Evolutionary conservation across 2,113 vertebrate species (phyloP), one percentile per base, ranked within the genome.

Genomic region (Rhabdomys dilectus): DNA sequence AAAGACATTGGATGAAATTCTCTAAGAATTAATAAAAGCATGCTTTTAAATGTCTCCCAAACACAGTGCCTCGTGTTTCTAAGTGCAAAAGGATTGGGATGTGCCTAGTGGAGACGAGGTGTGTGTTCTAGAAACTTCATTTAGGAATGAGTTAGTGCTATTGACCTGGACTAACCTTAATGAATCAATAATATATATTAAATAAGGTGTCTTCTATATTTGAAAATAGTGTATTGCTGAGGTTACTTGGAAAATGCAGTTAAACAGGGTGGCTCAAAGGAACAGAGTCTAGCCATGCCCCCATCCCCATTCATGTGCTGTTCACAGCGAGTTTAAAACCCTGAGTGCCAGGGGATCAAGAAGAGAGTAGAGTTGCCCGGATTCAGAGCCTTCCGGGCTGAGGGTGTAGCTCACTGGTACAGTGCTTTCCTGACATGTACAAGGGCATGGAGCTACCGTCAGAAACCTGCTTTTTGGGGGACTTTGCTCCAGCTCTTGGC

Each of bases 381-480:
- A 62, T 39, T 0, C 17, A 86, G 8, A 36, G 8, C 12, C 5
- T 3, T 36, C 1, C 0, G 0, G 82, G 16, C 29, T 34, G 39
- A 66, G 42, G 29, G 0, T 45, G 36, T 34, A 19, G 8, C 39
- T 45, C 82, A 42, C 24, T 21, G 3, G 12, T 62, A 62, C 21
- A 12, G 24, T 42, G 81, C 3, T 66, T 31, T 5, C 39, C 39
- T 66, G 48, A 64, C 39, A 10, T 5, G 9, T 17, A 10, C 15
- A 48, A 70, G 56, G 42, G 0, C 8, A 60, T 13, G 84, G 8
- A 22, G 7, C 8, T 7, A 9, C 58, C 48, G 48, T 56, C 1
- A 0, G 58, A 36, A 51, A 64, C n/a, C 1, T 80, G 19, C 3
- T 58, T 34, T 42, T 51, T 53, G 1, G 9, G 21, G 36, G 36